phyloP scores from a whole-genome alignment of 2,888 invertebrate genomes.

The Gordius sp. region DNA sequence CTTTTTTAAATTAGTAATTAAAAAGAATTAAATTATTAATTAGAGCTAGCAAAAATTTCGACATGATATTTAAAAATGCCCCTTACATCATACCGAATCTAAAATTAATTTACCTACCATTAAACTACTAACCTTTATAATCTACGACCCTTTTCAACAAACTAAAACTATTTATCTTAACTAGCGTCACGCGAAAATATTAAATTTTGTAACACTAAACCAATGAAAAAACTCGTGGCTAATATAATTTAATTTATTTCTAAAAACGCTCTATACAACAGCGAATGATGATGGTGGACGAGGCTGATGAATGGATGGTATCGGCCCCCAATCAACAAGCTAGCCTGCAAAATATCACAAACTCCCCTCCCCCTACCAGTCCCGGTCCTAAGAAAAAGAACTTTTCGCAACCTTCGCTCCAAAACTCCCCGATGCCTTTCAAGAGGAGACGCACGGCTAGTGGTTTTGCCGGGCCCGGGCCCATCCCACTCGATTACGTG shows the following conservation, averaged over 20 bases:
- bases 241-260: neutral
- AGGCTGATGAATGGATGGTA: neutral
- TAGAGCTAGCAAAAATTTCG: too few relatives aligned
- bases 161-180: too few relatives aligned
- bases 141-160: too few relatives aligned
- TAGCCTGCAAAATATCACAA: neutral
- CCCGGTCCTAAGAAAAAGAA: too few relatives aligned
- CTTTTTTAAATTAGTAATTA: too few relatives aligned
- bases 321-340: neutral
- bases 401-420: too few relatives aligned
- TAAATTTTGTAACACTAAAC: neutral
- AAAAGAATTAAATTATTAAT: too few relatives aligned
- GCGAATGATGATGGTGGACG: conserved; percentile 11
- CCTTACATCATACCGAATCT: too few relatives aligned
- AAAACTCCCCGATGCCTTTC: neutral
- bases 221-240: neutral
- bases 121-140: too few relatives aligned
- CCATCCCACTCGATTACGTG: neutral
- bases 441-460: neutral
- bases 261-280: neutral
- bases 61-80: too few relatives aligned
- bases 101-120: too few relatives aligned
- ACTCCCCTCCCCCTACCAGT: neutral
- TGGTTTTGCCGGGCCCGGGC: neutral
- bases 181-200: neutral